Evolutionary conservation across 1,140 invertebrate species (phyloP).

Genomic region (Papilio dardanus): DNA sequence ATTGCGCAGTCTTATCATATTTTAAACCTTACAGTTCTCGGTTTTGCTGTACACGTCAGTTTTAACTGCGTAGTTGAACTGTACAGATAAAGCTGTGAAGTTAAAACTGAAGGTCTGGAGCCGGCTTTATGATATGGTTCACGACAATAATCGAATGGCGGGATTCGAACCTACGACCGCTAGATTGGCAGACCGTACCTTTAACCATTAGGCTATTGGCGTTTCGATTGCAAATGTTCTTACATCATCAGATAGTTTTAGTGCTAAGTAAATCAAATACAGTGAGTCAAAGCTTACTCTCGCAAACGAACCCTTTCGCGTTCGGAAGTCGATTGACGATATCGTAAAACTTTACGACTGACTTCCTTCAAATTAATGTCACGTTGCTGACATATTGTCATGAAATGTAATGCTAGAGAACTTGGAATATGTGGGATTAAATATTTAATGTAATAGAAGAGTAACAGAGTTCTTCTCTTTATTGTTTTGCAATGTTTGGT

Average conservation of each 20-base stretch:
- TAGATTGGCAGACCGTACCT: too few species aligned
- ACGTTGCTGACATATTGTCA: conserved; percentile 47
- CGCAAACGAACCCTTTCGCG: conserved; percentile 52
- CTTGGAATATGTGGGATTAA: not conserved
- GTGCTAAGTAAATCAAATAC: not conserved
- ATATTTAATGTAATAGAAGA: not conserved
- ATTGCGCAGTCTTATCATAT: too few species aligned
- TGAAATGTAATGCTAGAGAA: conserved; percentile 38
- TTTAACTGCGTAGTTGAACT: too few species aligned
- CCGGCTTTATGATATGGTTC: too few species aligned
- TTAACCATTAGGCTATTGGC: too few species aligned
- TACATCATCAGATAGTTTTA: not conserved
- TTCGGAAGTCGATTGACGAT: conserved; percentile 61
- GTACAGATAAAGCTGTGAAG: too few species aligned
- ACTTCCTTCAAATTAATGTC: conserved; percentile 65
- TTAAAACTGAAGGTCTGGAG: too few species aligned
- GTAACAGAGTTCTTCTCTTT: not conserved
- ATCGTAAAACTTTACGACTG: conserved; percentile 71
- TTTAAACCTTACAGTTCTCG: too few species aligned
- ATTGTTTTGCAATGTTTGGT: too few species aligned
- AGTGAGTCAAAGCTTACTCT: not conserved
- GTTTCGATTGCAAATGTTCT: not conserved
- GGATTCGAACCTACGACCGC: too few species aligned
- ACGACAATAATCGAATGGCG: too few species aligned
- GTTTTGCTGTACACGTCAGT: too few species aligned